Base-by-base conservation (phyloP, 2,888 invertebrate species). In the Dorcus hopei region DNA sequence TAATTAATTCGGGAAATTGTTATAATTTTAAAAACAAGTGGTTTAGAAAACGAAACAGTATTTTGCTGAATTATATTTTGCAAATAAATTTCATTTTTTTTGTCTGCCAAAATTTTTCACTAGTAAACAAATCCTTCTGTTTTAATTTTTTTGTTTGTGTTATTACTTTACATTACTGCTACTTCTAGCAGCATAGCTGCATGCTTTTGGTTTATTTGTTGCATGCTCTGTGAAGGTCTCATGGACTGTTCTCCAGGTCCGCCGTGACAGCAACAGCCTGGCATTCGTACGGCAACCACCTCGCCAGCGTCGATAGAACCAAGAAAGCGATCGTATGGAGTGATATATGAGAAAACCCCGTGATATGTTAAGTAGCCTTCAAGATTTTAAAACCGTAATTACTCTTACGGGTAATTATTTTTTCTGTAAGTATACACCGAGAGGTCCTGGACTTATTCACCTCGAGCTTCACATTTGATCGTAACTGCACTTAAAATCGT, bases 251-350 rank as follows among this genome's bases (percentile, higher is more conserved):
- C 78, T 80, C 70, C 85, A 93, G 93, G 79, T 84, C 87, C 55
- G 87, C 92, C 43, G 92, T 95, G 59, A 90, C 91, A 60, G 93
- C 94, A 42, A 93, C 94, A 42, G 86, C 91, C 47, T 95, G 95
- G 94, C 91, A 92, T 77, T 91, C 93, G 5, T 90, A 89, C 74
- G 91, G 90, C 45, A 87, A 87, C 49, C 85, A 87, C 59, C 80
- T 95, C 55, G 89, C 91, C 52, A 90, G 91, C 43, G 93, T 93
- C 66, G 95, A 95, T 78, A 87, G 89, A 66, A 85, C 87, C 68
- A 93, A 90, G 79, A 88, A 88, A 67, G 90, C 89, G 56, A 82
- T 91, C 62, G 82, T 95, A 61, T 95, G 95, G 92, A 87, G 87
- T 43, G 90, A 90, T 72, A 81, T 80, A 66, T 81, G 75, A 80